These are phyloP conservation scores for Neoitamus cyanurus DNA, from an alignment of 2,888 invertebrate species.

Conservation along the genomic window DNA sequence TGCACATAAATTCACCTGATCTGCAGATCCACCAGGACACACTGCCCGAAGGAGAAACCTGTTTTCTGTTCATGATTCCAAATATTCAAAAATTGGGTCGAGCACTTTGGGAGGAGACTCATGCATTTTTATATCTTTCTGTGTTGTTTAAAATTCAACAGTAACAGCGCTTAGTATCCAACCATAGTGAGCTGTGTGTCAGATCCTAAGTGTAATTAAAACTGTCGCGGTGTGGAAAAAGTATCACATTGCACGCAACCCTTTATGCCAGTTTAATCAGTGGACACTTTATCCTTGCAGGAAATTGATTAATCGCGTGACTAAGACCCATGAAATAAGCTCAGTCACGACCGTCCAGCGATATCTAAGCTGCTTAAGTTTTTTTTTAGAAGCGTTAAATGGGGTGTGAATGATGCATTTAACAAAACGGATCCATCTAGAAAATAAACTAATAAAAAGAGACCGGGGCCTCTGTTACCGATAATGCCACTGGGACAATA, in stretches of 20 bases:
- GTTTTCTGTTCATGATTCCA: background rate
- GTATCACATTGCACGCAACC: slow-evolving; percentile 12
- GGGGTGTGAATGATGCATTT: slow-evolving; percentile 34
- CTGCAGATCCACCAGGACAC: background rate
- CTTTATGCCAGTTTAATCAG: slow-evolving; percentile 31
- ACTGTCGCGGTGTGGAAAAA: slow-evolving; percentile 1
- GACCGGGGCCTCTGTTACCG: background rate
- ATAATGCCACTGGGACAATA: background rate
- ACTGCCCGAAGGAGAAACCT: background rate
- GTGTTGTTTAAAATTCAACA: background rate
- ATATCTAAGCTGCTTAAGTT: background rate
- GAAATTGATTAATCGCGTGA: slow-evolving; percentile 28
- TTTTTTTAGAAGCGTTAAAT: background rate
- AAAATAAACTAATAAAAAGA: background rate
- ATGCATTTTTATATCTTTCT: background rate
- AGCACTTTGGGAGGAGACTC: background rate
- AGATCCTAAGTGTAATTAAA: slow-evolving; percentile 19
- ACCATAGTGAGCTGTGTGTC: background rate
- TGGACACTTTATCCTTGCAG: slow-evolving; percentile 6
- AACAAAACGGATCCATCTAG: background rate
- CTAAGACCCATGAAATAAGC: background rate
- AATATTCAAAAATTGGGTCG: background rate
- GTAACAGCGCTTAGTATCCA: background rate
- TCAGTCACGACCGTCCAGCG: background rate
- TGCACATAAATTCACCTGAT: background rate